Evolutionary conservation across 2,113 vertebrate species (phyloP).

Genomic region (Arenaria interpres): DNA sequence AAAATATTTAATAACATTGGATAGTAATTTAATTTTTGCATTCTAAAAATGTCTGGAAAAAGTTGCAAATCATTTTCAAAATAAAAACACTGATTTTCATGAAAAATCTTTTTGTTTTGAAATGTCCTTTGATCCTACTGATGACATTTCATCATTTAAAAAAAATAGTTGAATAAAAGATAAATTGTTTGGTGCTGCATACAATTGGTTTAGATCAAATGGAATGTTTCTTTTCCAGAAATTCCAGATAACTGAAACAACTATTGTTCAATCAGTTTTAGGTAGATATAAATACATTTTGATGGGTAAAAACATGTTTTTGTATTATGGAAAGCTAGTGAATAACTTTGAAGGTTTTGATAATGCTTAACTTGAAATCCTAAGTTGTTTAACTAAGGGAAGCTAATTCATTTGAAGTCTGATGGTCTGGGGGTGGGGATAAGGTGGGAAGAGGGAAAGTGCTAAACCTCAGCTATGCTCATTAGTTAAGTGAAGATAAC

Average conservation of each 20-base stretch:
- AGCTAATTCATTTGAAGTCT: neutral
- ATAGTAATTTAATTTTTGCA: neutral
- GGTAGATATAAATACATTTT: neutral
- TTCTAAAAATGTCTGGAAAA: neutral
- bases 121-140: neutral
- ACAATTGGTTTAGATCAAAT: neutral
- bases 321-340: neutral
- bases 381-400: neutral
- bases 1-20: slow-evolving; percentile 35
- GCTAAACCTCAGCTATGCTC: neutral
- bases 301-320: neutral
- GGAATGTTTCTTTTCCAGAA: neutral
- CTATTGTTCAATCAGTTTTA: neutral
- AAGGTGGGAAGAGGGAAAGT: neutral
- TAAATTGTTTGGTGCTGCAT: neutral
- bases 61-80: neutral
- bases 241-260: neutral
- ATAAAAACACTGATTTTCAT: neutral
- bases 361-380: neutral
- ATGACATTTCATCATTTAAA: neutral
- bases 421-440: neutral
- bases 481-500: neutral
- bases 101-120: neutral
- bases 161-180: neutral
- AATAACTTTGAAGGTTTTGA: neutral